A percentile compares a stretch with the other conserved stretches of the same genome.
phyloP scores from a whole-genome alignment of 2,797 vertebrate genomes.

The Apogon hyalosoma region DNA sequence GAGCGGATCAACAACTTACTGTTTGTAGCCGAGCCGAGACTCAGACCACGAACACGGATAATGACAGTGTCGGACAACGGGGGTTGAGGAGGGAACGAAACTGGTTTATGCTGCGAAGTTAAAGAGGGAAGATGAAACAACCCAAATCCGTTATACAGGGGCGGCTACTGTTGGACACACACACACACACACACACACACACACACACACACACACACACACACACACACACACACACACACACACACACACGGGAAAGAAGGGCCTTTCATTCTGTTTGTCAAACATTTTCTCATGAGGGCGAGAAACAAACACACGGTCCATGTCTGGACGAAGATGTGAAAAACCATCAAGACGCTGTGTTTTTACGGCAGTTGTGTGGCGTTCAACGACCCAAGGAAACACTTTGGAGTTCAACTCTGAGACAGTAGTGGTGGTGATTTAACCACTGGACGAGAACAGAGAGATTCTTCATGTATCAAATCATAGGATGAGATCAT shows the following conservation, averaged over 20 bases:
- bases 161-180: constrained; percentile 53
- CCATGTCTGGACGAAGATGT: constrained; percentile 1
- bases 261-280: constrained; percentile 44
- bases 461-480: constrained; percentile 69
- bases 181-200: not conserved
- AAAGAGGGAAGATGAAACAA: constrained; percentile 53
- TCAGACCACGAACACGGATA: no score
- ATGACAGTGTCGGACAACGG: constrained; percentile 13
- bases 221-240: not conserved
- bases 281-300: constrained; percentile 16
- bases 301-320: constrained; percentile 9
- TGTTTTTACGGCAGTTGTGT: not conserved
- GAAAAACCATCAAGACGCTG: not conserved
- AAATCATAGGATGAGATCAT: constrained; percentile 80
- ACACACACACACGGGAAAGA: constrained; percentile 7
- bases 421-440: constrained; percentile 17
- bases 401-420: constrained; percentile 10
- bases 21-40: constrained; percentile 9
- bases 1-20: constrained; percentile 3
- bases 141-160: constrained; percentile 55
- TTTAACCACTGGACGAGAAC: constrained; percentile 45
- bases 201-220: not conserved
- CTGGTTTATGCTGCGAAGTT: constrained; percentile 53
- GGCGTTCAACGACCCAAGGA: no score
- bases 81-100: not conserved